phyloP scores from a whole-genome alignment of 2,797 vertebrate genomes.

The Channa striata region DNA sequence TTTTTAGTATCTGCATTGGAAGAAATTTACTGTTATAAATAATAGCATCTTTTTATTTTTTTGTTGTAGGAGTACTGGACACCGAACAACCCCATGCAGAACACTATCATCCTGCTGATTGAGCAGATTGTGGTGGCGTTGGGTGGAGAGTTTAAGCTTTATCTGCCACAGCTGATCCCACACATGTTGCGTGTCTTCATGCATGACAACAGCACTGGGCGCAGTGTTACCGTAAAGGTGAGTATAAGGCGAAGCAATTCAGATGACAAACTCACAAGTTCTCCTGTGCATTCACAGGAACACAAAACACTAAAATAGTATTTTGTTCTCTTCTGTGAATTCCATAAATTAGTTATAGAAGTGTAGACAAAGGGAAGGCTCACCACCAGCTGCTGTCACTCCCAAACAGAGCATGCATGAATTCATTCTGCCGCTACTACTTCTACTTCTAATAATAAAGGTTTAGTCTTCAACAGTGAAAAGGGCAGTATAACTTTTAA shows the following conservation, averaged over 20 bases:
- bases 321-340: background rate
- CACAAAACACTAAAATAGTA: background rate
- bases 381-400: background rate
- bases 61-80: constrained; percentile 96
- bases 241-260: constrained; percentile 37
- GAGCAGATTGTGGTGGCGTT: constrained; percentile 98
- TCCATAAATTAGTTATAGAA: background rate
- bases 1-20: background rate
- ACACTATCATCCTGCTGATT: constrained; percentile 97
- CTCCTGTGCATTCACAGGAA: background rate
- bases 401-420: background rate
- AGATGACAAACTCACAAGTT: background rate
- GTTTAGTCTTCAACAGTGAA: background rate
- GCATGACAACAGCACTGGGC: constrained; percentile 95
- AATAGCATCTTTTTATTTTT: constrained; percentile 12
- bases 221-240: constrained; percentile 97
- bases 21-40: background rate
- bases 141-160: constrained; percentile 98
- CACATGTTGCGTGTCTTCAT: constrained; percentile 99
- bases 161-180: constrained; percentile 97
- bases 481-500: background rate
- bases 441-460: too few relatives aligned
- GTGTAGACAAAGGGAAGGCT: background rate
- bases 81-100: constrained; percentile 98
- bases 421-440: too few relatives aligned